Base-by-base conservation (phyloP, 2,113 vertebrate genomes). In the Excalfactoria chinensis region DNA sequence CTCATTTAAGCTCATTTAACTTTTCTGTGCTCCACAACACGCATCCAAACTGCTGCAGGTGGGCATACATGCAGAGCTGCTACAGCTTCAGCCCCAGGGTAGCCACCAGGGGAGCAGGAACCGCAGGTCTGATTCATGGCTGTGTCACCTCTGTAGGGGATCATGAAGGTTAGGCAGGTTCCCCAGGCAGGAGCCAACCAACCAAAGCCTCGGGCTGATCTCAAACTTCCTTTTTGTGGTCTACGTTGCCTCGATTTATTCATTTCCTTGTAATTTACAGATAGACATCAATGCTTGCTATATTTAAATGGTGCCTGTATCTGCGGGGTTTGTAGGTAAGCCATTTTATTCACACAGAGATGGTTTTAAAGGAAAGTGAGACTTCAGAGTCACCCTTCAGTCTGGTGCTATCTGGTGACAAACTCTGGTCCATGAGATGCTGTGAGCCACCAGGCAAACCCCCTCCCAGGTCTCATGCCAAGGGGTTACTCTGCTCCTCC, bases 211-310 rank as follows among this genome's bases (percentile, higher is more conserved):
- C 5, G 0, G 68, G 75, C 72, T 56, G 37, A 67, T 5, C 23
- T 74, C 82, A 22, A 89, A 41, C 93, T 96, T 96, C 95, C 94
- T 91, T 80, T 86, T 93, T 95, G 96, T 0, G 94, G 95, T 91
- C 83, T n/a, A 0, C 2, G 23, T 30, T 8, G 19, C 71, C 93
- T 80, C 93, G 71, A 95, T 95, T 91, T 96, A 96, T 96, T 96
- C 89, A 95, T 96, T 96, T 96, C 95, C 84, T 96, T 91, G 95
- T 95, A 96, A 95, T 88, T 74, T 71, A 37, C 89, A 93, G 95
- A 96, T 94, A 95, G 84, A 53, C 60, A 95, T 96, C 93, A 40
- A 67, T 19, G 74, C 28, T 85, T 70, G 92, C 96, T 96, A 95
- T 93, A 91, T 96, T 96, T 96, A 96, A 88, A 73, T 9, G 0